Base-by-base conservation (phyloP, 2,113 vertebrate species). In the Coreoperca whiteheadi region DNA sequence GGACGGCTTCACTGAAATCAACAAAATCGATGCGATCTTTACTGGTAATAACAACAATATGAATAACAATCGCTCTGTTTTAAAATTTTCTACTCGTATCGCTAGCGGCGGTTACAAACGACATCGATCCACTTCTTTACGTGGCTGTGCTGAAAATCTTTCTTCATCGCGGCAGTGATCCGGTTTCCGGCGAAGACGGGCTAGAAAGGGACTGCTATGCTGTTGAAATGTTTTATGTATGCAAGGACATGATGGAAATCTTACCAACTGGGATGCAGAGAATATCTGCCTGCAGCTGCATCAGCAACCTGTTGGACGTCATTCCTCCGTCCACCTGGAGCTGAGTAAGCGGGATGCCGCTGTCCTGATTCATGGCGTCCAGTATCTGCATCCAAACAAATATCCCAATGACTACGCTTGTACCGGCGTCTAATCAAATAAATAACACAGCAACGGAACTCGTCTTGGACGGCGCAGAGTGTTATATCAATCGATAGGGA, bases 231-330 rank as follows among this genome's bases (percentile, higher is more conserved):
- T 48, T 9, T 48, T 6, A 25, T 15, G n/a, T n/a, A n/a, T n/a
- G n/a, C 4, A 8, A 1, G 1, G 64, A 3, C 41, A 15, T 0
- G 43, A 46, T 2, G 39, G 4, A 5, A 25, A 32, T 76, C 97
- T 95, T 87, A 99, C 98, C 97, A 46, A 99, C 97, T 57, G 97
- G 97, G 90, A 98, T 99, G 87, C 96, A 97, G 8, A 99, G 97
- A 84, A 99, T 98, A 75, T 99, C 97, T 7, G 98, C 95, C 75
- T 99, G 98, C 50, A 99, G 96, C 86, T 99, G 98, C 97, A 99
- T 98, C 43, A 99, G 96, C 85, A 98, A 88, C 87, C 95, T 96
- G 91, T 98, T 98, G 85, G 92, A 96, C 21, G 97, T 99, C 98
- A 99, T 99, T 79, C 98, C 98, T 90, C 98, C 98, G 0, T 99